A percentile compares a stretch with the other conserved stretches of the same genome.
These are phyloP conservation scores for Leucophenga maculata DNA, from an alignment of 2,888 invertebrate genomes.

Conservation along the genomic window DNA sequence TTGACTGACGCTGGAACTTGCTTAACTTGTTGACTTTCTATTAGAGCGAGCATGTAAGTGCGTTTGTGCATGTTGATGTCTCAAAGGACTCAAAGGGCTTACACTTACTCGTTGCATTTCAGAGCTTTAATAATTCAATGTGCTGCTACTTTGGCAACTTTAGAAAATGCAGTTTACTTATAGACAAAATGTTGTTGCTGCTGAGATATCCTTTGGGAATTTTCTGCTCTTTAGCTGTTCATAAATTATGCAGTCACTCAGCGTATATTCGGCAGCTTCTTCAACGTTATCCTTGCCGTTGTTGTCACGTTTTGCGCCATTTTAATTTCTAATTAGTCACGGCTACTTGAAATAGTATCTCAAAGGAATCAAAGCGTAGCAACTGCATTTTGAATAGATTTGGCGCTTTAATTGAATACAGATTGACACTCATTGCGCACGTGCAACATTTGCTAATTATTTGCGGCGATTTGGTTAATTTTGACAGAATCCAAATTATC, in stretches of 20 bases:
- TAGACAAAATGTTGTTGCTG: not conserved
- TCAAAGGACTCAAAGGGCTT: no score
- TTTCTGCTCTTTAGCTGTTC: slow-evolving; percentile 27
- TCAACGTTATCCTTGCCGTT: slow-evolving; percentile 11
- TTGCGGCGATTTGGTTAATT: not conserved
- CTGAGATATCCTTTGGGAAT: slow-evolving; percentile 10
- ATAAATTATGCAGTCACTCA: slow-evolving; percentile 46
- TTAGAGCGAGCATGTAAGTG: no score
- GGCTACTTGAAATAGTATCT: slow-evolving; percentile 43
- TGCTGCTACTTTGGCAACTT: no score
- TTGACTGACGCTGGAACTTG: slow-evolving; percentile 1
- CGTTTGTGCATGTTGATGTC: no score
- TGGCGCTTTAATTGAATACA: slow-evolving; percentile 19
- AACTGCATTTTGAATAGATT: not conserved
- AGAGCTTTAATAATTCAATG: slow-evolving; percentile 20
- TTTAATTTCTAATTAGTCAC: slow-evolving; percentile 62
- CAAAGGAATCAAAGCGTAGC: slow-evolving; percentile 12
- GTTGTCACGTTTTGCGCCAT: slow-evolving; percentile 57
- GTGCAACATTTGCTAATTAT: slow-evolving; percentile 10
- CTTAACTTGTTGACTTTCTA: slow-evolving; percentile 15
- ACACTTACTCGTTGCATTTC: not conserved
- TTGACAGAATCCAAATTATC: no score
- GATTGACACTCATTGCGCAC: slow-evolving; percentile 4
- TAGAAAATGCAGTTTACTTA: not conserved
- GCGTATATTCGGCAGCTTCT: no score